Evolutionary conservation across 1,140 invertebrate species (phyloP), one percentile per base, ranked within the genome.

Genomic region (Drosophila murphyi): DNA sequence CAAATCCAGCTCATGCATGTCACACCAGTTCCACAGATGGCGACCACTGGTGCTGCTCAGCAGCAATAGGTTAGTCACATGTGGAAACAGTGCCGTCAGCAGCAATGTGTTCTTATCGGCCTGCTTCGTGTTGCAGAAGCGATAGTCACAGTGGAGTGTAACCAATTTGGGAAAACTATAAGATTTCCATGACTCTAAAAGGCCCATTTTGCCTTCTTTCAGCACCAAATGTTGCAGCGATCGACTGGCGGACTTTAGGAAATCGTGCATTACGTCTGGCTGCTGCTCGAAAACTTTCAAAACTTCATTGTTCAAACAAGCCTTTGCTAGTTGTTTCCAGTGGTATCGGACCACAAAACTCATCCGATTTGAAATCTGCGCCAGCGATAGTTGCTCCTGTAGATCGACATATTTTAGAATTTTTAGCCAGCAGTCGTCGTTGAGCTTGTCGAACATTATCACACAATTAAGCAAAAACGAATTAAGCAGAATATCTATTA

Each of bases 1-100:
- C 5, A 90, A 32, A 57, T 90, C 52, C 61, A 90, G 31, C 12
- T 86, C 79, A 3, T 64, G 54, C 5, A 90, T 20, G 0, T 72
- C 31, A 2, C 8, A 8, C 70, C 73, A 82, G 3, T 28, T 31
- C 54, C 73, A 69, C 32, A 90, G 34, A 34, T 90, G 52, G 5
- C 31, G 28, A 4, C 87, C 87, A 28, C 63, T 80, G 3, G 64
- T 72, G 57, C 51, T 64, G 48, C 59, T 71, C 2, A 5, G 47
- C n/a, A 90, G 28, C 0, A 64, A 68, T 1, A 90, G 41, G 0
- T 51, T 57, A 1, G 20, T 68, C 37, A 87, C 34, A 0, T 61
- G 8, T 3, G 82, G 82, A 12, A 87, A 87, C 3, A 87, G 20
- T 35, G 64, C 34, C 0, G 69, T 82, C 2, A 87, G 52, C 29